Percentiles rank a stretch among this genome's conserved stretches.
Evolutionary conservation across 1,140 invertebrate genomes (phyloP).

Genomic region (Plutomurus gul): DNA sequence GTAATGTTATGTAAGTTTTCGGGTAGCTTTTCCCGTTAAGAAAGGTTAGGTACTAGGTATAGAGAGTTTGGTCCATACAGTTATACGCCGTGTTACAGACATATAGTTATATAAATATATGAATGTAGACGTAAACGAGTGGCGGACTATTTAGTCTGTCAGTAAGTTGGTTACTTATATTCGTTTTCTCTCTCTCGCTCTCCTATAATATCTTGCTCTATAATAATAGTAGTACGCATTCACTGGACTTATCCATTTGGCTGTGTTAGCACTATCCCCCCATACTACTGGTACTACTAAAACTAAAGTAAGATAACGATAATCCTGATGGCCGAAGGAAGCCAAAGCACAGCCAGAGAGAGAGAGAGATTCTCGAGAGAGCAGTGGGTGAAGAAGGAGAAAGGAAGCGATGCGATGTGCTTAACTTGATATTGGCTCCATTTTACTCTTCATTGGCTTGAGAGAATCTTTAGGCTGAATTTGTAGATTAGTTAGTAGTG

Average conservation of each 20-base stretch:
- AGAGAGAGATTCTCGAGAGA: too few relatives aligned
- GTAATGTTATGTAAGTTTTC: constrained; percentile 7
- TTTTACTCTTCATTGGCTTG: constrained; percentile 17
- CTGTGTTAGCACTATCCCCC: constrained; percentile 4
- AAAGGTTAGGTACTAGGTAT: neutral
- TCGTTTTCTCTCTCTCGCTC: too few relatives aligned
- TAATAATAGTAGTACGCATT: constrained; percentile 6
- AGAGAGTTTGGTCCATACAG: too few relatives aligned
- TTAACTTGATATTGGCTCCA: constrained; percentile 27
- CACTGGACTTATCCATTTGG: neutral
- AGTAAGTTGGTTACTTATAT: neutral
- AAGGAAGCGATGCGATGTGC: constrained; percentile 11
- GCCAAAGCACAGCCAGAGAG: too few relatives aligned
- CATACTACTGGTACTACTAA: neutral
- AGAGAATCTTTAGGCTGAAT: neutral
- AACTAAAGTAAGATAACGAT: constrained; percentile 25
- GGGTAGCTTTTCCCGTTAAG: neutral
- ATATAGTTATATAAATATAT: too few relatives aligned
- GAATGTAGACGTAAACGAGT: too few relatives aligned
- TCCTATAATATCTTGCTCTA: neutral
- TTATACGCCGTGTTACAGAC: too few relatives aligned
- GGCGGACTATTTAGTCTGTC: too few relatives aligned
- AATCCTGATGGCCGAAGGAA: constrained; percentile 12
- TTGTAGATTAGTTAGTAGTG: constrained; percentile 20
- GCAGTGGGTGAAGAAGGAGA: neutral